Evolutionary conservation across 2,888 invertebrate species (phyloP), one percentile per base, ranked within the genome.

Genomic region (Chymomyza caudatula): DNA sequence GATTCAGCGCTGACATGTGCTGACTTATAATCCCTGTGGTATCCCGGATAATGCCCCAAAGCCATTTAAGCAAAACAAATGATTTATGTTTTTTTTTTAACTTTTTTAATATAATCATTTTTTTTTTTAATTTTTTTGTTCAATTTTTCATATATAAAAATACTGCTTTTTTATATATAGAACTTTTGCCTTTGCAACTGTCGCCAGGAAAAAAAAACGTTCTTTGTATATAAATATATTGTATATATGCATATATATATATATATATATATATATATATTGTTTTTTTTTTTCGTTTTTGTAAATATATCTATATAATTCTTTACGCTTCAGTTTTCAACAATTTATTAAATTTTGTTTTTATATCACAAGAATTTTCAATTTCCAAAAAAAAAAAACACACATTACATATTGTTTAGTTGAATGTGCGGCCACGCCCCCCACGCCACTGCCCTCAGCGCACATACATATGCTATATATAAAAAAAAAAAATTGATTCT

Each of bases 321-420:
- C 52, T 65, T 67, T 68, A 75, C 43, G 60, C 59, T 65, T 70
- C 69, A 86, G 74, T 82, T 86, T 84, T 86, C 73, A 83, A 83
- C 83, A 86, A 82, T 79, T 77, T 76, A 68, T 70, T 65, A 58
- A 73, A 85, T 82, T 85, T 76, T 80, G 74, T 79, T 74, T 78
- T 74, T 65, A 86, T 83, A 83, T 83, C 83, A 83, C 83, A 83
- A 86, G 85, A 86, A 85, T 86, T 86, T 86, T 85, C 83, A 83
- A 78, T 85, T 84, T 78, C 58, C 61, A 69, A 84, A 76, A 75
- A 82, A 78, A 80, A 79, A 71, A 49, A 23, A 61, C 43, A 54
- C 51, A 25, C 43, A 29, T 52, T 5, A 29, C 11, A 51, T 57
- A 60, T 54, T 67, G 56, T 63, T 77, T 71, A 75, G 74, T 74